Percentiles rank a stretch among this genome's conserved stretches.
Evolutionary conservation across 2,888 invertebrate genomes (phyloP).

Genomic region (Drosophila paranaensis): DNA sequence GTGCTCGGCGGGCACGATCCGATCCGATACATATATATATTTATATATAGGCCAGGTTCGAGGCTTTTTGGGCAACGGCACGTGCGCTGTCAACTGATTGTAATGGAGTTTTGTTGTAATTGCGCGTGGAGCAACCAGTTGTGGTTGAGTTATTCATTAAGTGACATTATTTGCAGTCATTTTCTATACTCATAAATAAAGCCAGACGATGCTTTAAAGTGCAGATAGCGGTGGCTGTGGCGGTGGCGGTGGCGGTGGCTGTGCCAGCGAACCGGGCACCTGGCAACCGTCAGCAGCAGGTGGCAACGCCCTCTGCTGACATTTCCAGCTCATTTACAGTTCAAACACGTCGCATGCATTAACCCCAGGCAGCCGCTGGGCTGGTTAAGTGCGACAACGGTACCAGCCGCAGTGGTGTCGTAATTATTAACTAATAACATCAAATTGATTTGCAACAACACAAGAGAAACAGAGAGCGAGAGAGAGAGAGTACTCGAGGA

Average conservation of each 20-base stretch:
- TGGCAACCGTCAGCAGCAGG: constrained; percentile 7
- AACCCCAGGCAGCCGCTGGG: constrained; percentile 57
- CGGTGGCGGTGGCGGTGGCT: background rate
- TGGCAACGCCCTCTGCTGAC: constrained; percentile 60
- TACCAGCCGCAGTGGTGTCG: constrained; percentile 63
- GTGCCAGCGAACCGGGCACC: background rate
- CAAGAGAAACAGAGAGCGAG: constrained; percentile 9
- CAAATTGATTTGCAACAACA: constrained; percentile 80
- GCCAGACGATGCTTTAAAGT: constrained; percentile 51
- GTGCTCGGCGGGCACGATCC: constrained; percentile 11
- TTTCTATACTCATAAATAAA: constrained; percentile 72
- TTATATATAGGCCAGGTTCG: constrained; percentile 9
- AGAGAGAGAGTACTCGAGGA: background rate
- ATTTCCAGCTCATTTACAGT: constrained; percentile 79
- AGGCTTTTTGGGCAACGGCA: constrained; percentile 37
- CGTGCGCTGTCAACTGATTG: constrained; percentile 74
- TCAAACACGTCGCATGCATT: constrained; percentile 79
- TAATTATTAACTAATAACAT: constrained; percentile 81
- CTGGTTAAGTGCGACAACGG: constrained; percentile 73
- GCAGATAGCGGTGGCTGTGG: background rate
- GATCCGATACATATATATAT: constrained; percentile 8
- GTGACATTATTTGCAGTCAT: constrained; percentile 77
- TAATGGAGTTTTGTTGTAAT: constrained; percentile 52
- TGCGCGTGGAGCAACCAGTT: constrained; percentile 35
- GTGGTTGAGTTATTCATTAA: constrained; percentile 76